A percentile compares a stretch with the other conserved stretches of the same genome.
phyloP scores from a whole-genome alignment of 2,797 vertebrate species.

The Tenualosa ilisha region DNA sequence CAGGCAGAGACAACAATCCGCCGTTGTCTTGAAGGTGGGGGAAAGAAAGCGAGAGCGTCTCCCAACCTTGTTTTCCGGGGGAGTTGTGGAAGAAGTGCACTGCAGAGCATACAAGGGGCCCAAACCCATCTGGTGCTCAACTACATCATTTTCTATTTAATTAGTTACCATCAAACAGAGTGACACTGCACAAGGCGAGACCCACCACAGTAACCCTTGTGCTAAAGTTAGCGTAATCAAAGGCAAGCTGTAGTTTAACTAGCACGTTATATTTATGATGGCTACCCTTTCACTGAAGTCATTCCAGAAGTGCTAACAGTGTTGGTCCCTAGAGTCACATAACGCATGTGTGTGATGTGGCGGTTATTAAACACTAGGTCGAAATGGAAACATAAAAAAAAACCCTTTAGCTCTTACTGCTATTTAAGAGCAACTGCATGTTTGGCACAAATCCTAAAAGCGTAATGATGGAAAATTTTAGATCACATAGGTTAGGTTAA shows the following conservation, averaged over 20 bases:
- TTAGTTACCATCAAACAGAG: not conserved
- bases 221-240: not conserved
- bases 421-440: too few relatives aligned
- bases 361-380: not conserved
- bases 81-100: not conserved
- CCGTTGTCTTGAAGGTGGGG: too few relatives aligned
- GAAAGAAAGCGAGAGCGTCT: too few relatives aligned
- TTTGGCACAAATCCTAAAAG: too few relatives aligned
- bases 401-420: too few relatives aligned
- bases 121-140: not conserved
- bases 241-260: not conserved
- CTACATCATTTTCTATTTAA: not conserved
- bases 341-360: not conserved
- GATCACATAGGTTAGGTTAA: too few relatives aligned
- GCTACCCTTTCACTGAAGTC: slow-evolving; percentile 1
- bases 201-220: not conserved
- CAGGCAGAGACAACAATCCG: too few relatives aligned
- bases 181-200: not conserved
- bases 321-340: not conserved
- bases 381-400: not conserved
- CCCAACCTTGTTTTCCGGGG: too few relatives aligned
- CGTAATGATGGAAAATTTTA: too few relatives aligned
- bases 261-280: slow-evolving; percentile 5
- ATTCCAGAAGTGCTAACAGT: not conserved
- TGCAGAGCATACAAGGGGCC: not conserved